Base-by-base conservation (phyloP, 1,140 invertebrate species). In the Neodiprion fabricii region DNA sequence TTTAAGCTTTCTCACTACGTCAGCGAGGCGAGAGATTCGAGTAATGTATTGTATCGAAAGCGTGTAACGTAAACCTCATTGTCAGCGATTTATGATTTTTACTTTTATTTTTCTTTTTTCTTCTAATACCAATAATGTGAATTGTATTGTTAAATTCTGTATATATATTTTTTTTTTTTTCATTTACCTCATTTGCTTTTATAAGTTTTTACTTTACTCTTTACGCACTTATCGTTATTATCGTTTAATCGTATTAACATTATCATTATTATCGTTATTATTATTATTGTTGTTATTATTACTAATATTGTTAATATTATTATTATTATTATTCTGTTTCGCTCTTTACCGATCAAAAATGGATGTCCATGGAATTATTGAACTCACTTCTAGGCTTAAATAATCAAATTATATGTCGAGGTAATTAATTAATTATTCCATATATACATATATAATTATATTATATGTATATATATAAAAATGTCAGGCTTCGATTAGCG, bases 1-100 rank as follows among this genome's bases (percentile, higher is more conserved):
- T 65, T 79, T 73, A 71, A 72, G 65, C 48, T 79, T 83, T 78
- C 23, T 73, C 72, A 79, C 79, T 80, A 81, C 81, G 80, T 79
- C 77, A 81, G 76, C 76, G 77, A 84, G 81, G 79, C 83, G 81
- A 85, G 81, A 85, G 78, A 83, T 85, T 85, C 79, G 78, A 80
- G 66, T 83, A 40, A 40, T 40, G 28, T 40, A 80, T 82, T 74
- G 74, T 83, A 83, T 79, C 81, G 79, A 82, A 83, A 82, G 79
- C 79, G 74, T 76, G 72, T 79, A 81, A 83, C 80, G 75, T 83
- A 83, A 83, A 81, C 73, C 72, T 81, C 70, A 66, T 76, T 81
- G 71, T 81, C 70, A 66, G 77, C 80, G 71, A 77, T 76, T 69
- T 10, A 21, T 69, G 0, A 7, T 47, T 21, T 69, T 21, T 21